Conservation (phyloP, 2,797 vertebrate species). For the Pangasius krempfi region DNA sequence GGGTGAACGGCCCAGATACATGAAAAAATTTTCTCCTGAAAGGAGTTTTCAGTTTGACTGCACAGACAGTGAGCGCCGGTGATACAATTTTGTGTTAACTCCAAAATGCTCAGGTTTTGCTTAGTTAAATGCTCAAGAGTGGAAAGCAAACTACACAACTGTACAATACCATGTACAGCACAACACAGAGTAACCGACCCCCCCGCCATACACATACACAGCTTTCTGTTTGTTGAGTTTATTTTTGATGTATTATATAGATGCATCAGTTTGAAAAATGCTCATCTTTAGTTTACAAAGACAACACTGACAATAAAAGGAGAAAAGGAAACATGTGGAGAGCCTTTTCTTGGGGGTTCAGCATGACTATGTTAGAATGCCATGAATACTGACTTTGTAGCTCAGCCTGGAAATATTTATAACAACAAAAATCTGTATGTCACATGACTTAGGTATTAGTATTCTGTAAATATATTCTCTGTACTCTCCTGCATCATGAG, state of each 20-base stretch:
- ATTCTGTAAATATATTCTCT: background rate
- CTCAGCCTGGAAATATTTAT: background rate
- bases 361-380: background rate
- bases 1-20: background rate
- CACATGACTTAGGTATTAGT: background rate
- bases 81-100: background rate
- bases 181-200: background rate
- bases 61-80: background rate
- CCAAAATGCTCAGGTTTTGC: background rate
- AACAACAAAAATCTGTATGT: background rate
- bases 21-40: background rate
- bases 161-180: background rate
- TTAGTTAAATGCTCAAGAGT: background rate
- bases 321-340: background rate
- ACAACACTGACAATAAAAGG: background rate
- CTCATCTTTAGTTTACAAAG: background rate
- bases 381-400: background rate
- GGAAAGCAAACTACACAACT: background rate
- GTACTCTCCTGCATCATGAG: background rate
- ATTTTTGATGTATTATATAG: background rate
- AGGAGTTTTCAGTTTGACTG: background rate
- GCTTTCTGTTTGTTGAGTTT: background rate
- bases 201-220: background rate
- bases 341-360: background rate
- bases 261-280: background rate